phyloP scores from a whole-genome alignment of 1,140 invertebrate species.

The Cyclargus thomasi region DNA sequence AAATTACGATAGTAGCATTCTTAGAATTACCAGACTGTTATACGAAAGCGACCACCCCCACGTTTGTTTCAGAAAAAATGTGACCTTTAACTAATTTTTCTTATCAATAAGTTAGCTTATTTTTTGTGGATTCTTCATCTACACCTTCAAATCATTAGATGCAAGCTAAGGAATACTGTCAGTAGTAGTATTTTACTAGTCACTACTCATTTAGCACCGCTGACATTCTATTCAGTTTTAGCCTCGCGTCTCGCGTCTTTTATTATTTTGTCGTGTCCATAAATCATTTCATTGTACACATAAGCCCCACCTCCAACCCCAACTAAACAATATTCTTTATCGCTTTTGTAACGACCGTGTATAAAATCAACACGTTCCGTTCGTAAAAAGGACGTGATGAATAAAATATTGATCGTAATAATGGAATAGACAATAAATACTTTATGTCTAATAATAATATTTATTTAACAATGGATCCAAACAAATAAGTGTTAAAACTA shows the following conservation, averaged over 20 bases:
- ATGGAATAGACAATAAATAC: neutral
- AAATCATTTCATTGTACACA: constrained; percentile 26
- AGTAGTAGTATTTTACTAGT: too few relatives aligned
- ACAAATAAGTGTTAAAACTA: neutral
- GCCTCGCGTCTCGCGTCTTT: neutral
- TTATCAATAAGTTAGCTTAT: too few relatives aligned
- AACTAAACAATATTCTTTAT: constrained; percentile 3
- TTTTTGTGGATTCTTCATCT: too few relatives aligned
- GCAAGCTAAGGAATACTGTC: neutral
- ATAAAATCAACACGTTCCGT: constrained; percentile 8
- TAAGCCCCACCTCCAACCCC: constrained; percentile 16
- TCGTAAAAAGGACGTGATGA: neutral
- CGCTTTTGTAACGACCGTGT: neutral
- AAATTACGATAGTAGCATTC: neutral
- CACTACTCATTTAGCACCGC: neutral
- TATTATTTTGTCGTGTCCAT: constrained; percentile 24
- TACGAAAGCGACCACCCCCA: neutral
- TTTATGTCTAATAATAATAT: neutral
- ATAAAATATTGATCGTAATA: constrained; percentile 2
- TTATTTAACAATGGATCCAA: neutral
- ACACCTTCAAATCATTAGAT: too few relatives aligned
- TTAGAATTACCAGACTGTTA: neutral
- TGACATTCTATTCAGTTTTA: constrained; percentile 6
- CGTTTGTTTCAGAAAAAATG: neutral
- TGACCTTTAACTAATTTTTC: neutral